These are phyloP conservation scores for Heliconius hermathena DNA, from an alignment of 1,140 invertebrate genomes.

Conservation along the genomic window DNA sequence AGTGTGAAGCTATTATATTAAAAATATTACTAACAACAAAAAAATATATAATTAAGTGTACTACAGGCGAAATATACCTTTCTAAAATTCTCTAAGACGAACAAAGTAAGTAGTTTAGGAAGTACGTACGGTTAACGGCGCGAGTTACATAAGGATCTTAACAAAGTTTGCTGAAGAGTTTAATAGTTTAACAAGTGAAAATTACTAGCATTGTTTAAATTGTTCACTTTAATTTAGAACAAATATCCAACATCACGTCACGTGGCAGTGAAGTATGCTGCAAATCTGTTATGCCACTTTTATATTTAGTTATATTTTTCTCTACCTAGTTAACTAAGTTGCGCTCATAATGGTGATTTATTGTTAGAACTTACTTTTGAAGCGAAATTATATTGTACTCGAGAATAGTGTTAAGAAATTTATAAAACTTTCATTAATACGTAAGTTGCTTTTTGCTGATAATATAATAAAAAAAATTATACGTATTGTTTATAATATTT, in stretches of 20 bases:
- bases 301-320: constrained; percentile 31
- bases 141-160: constrained; percentile 45
- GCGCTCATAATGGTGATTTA: constrained; percentile 32
- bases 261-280: constrained; percentile 34
- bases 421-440: background rate
- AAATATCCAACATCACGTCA: constrained; percentile 21
- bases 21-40: too few species aligned
- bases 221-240: constrained; percentile 60
- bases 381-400: background rate
- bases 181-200: constrained; percentile 65
- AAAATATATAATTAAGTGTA: background rate
- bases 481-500: background rate
- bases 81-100: background rate
- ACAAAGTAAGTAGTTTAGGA: constrained; percentile 25
- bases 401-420: background rate
- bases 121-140: constrained; percentile 41
- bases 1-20: too few species aligned
- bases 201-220: constrained; percentile 57
- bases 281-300: constrained; percentile 32
- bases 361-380: constrained; percentile 22
- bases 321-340: constrained; percentile 32
- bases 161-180: constrained; percentile 55
- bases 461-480: background rate
- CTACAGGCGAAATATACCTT: background rate
- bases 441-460: background rate